These are phyloP conservation scores for Petrophora chlorosata DNA, from an alignment of 2,888 invertebrate genomes.

Conservation along the genomic window DNA sequence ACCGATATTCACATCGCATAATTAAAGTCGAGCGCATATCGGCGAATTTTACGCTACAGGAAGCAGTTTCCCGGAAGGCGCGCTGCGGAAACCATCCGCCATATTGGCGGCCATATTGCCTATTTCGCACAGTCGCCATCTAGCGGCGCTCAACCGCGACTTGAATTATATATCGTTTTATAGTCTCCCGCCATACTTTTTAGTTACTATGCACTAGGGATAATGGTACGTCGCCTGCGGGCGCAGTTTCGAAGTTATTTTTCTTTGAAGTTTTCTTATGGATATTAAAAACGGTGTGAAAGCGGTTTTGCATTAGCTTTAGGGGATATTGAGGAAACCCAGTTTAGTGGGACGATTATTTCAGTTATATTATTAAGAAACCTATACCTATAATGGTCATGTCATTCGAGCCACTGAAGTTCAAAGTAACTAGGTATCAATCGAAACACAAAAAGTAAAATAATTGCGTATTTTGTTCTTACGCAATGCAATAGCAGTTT, in stretches of 20 bases:
- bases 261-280: slow-evolving; percentile 6
- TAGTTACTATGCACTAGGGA: slow-evolving; percentile 25
- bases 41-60: slow-evolving; percentile 23
- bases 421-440: too few relatives aligned
- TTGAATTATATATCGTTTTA: slow-evolving; percentile 39
- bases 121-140: slow-evolving; percentile 45
- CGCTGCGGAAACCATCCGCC: slow-evolving; percentile 53
- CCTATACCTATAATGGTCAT: too few relatives aligned
- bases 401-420: too few relatives aligned
- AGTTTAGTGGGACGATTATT: too few relatives aligned
- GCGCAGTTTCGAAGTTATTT: slow-evolving; percentile 20
- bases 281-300: slow-evolving; percentile 7
- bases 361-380: too few relatives aligned
- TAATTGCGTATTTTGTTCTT: too few relatives aligned
- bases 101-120: slow-evolving; percentile 45
- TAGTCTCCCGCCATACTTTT: slow-evolving; percentile 12
- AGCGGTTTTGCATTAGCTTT: background rate
- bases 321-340: background rate
- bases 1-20: slow-evolving; percentile 1
- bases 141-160: slow-evolving; percentile 30
- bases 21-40: slow-evolving; percentile 26
- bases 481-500: too few relatives aligned
- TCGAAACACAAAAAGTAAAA: too few relatives aligned
- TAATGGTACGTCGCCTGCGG: slow-evolving; percentile 9
- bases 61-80: slow-evolving; percentile 37